phyloP scores from a whole-genome alignment of 2,797 vertebrate species.

The Myotis daubentonii region DNA sequence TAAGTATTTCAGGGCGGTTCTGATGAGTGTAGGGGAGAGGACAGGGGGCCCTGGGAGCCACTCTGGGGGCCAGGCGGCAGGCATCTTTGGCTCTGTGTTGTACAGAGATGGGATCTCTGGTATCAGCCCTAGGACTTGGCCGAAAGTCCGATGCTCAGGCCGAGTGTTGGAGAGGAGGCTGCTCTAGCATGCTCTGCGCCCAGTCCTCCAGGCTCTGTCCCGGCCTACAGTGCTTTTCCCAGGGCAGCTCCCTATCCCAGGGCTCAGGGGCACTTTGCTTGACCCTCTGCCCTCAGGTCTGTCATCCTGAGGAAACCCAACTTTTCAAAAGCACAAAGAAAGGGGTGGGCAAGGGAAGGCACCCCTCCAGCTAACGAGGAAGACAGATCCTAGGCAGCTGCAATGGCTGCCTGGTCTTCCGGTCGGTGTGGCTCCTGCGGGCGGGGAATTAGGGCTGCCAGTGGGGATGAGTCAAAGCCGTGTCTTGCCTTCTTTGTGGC shows the following conservation, averaged over 20 bases:
- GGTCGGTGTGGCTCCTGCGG: background rate
- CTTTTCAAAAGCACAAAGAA: constrained; percentile 45
- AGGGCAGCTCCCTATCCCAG: background rate
- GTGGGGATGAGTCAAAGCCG: constrained; percentile 2
- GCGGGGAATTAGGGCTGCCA: background rate
- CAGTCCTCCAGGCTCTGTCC: background rate
- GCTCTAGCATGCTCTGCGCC: background rate
- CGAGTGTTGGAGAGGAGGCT: background rate
- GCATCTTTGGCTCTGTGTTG: background rate
- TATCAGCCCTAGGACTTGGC: background rate
- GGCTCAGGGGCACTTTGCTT: background rate
- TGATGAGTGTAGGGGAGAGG: background rate
- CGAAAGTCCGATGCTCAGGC: background rate
- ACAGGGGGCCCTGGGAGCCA: background rate
- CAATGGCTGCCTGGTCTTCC: background rate
- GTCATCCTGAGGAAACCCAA: background rate
- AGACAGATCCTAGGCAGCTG: background rate
- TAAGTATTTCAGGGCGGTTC: constrained; percentile 46
- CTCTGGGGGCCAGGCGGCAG: background rate
- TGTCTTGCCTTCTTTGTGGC: constrained; percentile 29
- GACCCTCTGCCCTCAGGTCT: background rate
- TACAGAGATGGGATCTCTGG: background rate
- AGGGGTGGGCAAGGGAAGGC: background rate
- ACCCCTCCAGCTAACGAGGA: background rate
- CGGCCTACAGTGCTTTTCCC: background rate